Evolutionary conservation across 2,797 vertebrate species (phyloP).

Genomic region (Pangasius krempfi): DNA sequence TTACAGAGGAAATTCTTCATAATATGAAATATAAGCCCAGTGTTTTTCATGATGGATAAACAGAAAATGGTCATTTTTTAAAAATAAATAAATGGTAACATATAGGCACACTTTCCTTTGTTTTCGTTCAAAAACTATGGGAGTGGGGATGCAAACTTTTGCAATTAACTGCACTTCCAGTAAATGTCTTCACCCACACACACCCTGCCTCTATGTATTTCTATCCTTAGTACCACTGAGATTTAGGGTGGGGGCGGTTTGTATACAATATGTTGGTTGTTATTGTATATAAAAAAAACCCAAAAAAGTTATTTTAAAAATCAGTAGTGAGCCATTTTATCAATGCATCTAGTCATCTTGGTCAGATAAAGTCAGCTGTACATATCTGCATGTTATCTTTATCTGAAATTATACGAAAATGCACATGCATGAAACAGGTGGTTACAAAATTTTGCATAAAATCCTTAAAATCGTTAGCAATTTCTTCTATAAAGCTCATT

Average conservation of each 20-base stretch:
- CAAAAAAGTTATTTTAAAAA: not conserved
- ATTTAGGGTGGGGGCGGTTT: not conserved
- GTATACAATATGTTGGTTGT: not conserved
- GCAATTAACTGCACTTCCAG: not conserved
- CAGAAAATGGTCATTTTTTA: not conserved
- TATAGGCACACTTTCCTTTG: not conserved
- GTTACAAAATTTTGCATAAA: not conserved
- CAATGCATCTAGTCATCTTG: not conserved
- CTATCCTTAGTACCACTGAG: not conserved
- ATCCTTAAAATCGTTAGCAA: not conserved
- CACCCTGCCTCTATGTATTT: not conserved
- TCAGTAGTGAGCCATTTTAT: not conserved
- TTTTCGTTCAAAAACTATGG: not conserved
- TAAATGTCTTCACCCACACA: slow-evolving; percentile 2
- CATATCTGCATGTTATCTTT: not conserved
- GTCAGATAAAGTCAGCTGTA: not conserved
- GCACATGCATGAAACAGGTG: not conserved
- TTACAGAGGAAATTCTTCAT: not conserved
- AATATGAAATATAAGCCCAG: not conserved
- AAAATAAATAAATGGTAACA: not conserved
- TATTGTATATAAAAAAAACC: not conserved
- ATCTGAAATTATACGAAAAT: not conserved
- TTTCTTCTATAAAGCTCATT: not conserved
- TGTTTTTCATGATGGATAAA: not conserved
- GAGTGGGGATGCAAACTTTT: not conserved